Evolutionary conservation across 2,113 vertebrate genomes (phyloP), one percentile per base, ranked within the genome.

Genomic region (Hystrix brachyura): DNA sequence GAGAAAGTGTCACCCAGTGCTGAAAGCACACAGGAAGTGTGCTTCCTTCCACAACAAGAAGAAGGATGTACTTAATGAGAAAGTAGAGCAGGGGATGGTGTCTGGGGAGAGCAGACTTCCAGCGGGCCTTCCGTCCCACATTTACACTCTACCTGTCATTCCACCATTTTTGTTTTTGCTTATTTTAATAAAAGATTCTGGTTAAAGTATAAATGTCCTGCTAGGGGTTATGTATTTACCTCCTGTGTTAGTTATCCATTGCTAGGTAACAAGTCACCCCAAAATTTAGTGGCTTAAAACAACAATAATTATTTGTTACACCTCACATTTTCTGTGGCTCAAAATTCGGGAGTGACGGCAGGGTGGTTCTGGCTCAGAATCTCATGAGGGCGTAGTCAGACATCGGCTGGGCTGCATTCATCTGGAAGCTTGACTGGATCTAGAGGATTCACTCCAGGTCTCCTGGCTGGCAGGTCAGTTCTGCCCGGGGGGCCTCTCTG

Each of bases 191-290:
- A 86, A 65, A 82, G 83, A 59, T 51, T 91, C 48, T 79, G 25
- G 48, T 87, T 88, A 95, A 94, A 90, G 29, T 91, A 90, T 90
- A 92, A 95, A 97, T 94, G 71, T 51, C n/a, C 69, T 57, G 87
- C 69, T 78, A 82, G 64, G 34, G 7, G 7, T 86, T 94, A 88
- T 38, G 18, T 51, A 83, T 80, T 96, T 91, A 96, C 32, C n/a
- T 82, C 48, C 32, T 89, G 5, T 69, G 74, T 53, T 91, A 84
- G 62, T 93, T 94, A 93, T 43, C 78, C 57, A 80, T 80, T 84
- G 60, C 23, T 18, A 12, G 69, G 3, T 89, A 94, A 71, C 57
- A 64, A 85, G 78, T 82, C 21, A 72, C 17, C 53, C 21, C 79
- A 48, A 91, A 80, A 65, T 17, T 84, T 88, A 92, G 23, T 72